Base-by-base conservation (phyloP, 2,113 vertebrate species). In the Ondatra zibethicus region DNA sequence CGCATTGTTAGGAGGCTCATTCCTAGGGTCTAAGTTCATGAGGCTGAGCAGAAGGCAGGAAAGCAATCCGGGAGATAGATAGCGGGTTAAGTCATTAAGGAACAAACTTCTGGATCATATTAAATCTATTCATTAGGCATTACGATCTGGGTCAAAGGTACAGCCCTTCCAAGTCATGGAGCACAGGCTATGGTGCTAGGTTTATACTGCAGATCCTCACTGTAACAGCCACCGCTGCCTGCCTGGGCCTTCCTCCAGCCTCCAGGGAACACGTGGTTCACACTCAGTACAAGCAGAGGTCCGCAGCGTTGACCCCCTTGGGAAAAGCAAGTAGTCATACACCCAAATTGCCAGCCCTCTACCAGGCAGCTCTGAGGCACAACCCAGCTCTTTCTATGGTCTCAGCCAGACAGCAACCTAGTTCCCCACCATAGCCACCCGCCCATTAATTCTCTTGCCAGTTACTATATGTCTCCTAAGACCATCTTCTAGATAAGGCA, bases 151-250 rank as follows among this genome's bases (percentile, higher is more conserved):
- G n/a, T 31, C 75, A 72, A 19, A 73, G 14, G 23, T 9, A 7
- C n/a, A 94, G 36, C 78, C n/a, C 36, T 29, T n/a, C 61, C 75
- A 2, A 2, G 36, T 47, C 85, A 47, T 4, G 6, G 5, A 78
- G 3, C 8, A 6, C 17, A 7, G 33, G 2, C 23, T 31, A 7
- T 42, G 14, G 13, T 50, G 25, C 9, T 31, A 19, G 0, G 1
- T 13, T 29, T 61, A 55, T 23, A n/a, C 50, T 11, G 33, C 4
- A 63, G 27, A 63, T 16, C 55, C 87, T n/a, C 16, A 3, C 68
- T 23, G 42, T 47, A 8, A 45, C 42, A 11, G 5, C 7, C 33
- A 4, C 33, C 13, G 2, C 29, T n/a, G 25, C 12, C 47, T 16
- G 9, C 10, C 36, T 50, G 27, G 5, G 17, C 11, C 42, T 8